These are phyloP conservation scores for Crotalus tigris DNA, from an alignment of 2,113 vertebrate genomes.

Conservation along the genomic window DNA sequence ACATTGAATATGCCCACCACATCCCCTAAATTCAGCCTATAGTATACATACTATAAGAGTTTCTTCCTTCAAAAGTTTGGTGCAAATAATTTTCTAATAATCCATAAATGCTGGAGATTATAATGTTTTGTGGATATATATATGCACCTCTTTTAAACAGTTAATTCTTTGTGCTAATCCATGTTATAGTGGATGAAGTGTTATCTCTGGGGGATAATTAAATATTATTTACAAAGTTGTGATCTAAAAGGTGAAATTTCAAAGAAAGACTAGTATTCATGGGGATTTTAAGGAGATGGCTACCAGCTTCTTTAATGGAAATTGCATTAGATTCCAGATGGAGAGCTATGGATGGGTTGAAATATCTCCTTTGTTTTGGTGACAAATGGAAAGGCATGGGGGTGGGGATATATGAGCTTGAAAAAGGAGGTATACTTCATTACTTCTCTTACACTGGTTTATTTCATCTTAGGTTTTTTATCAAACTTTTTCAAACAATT, in stretches of 20 bases:
- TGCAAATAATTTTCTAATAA: slow-evolving; percentile 3
- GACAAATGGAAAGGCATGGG: slow-evolving; percentile 9
- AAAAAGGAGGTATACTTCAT: slow-evolving; percentile 54
- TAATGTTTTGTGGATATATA: slow-evolving; percentile 34
- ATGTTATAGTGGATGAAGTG: slow-evolving; percentile 48
- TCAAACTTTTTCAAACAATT: slow-evolving; percentile 43
- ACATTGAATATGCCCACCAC: slow-evolving; percentile 25
- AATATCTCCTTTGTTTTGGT: slow-evolving; percentile 47
- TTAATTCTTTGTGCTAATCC: slow-evolving; percentile 48
- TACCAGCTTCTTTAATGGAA: slow-evolving; percentile 46
- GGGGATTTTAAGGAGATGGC: slow-evolving; percentile 57
- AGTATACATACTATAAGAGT: slow-evolving; percentile 35
- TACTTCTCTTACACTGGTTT: slow-evolving; percentile 56
- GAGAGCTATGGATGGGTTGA: slow-evolving; percentile 22
- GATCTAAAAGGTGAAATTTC: slow-evolving; percentile 27
- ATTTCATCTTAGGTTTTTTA: slow-evolving; percentile 43
- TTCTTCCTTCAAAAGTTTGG: neutral
- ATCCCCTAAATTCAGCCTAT: slow-evolving; percentile 54
- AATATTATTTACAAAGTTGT: slow-evolving; percentile 38
- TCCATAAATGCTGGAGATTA: slow-evolving; percentile 25
- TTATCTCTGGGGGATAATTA: slow-evolving; percentile 53
- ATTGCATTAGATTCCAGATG: slow-evolving; percentile 37
- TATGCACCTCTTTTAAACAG: slow-evolving; percentile 23
- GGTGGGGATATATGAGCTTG: neutral
- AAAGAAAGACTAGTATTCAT: slow-evolving; percentile 61